These are phyloP conservation scores for Sinocyclocheilus rhinocerous DNA, from an alignment of 2,113 vertebrate species.

Conservation along the genomic window DNA sequence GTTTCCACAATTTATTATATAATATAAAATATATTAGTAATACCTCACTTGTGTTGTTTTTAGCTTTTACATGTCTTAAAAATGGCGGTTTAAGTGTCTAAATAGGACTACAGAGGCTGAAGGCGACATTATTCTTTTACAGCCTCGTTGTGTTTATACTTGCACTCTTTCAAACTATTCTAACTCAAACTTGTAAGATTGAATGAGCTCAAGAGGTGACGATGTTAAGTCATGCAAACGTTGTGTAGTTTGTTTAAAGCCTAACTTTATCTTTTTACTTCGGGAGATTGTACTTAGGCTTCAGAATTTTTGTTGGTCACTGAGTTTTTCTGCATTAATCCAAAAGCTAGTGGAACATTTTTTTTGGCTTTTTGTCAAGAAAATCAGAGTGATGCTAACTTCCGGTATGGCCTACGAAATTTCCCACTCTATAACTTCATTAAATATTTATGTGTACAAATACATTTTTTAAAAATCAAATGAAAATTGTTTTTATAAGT, in stretches of 20 bases:
- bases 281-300: not conserved
- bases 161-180: not conserved
- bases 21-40: not conserved
- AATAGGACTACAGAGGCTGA: not conserved
- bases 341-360: not conserved
- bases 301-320: not conserved
- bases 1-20: not conserved
- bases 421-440: not conserved
- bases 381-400: not conserved
- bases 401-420: not conserved
- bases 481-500: not conserved
- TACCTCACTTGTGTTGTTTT: not conserved
- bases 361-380: not conserved
- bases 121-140: not conserved
- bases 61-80: not conserved
- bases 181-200: not conserved
- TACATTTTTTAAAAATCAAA: too few species aligned
- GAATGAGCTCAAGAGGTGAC: not conserved
- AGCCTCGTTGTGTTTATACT: too few species aligned
- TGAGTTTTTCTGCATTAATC: not conserved
- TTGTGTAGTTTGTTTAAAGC: not conserved
- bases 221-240: not conserved
- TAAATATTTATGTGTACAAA: not conserved
- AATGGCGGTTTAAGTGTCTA: not conserved
- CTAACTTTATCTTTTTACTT: not conserved